Evolutionary conservation across 1,140 invertebrate genomes (phyloP), one percentile per base, ranked within the genome.

Genomic region (Penaeus japonicus): DNA sequence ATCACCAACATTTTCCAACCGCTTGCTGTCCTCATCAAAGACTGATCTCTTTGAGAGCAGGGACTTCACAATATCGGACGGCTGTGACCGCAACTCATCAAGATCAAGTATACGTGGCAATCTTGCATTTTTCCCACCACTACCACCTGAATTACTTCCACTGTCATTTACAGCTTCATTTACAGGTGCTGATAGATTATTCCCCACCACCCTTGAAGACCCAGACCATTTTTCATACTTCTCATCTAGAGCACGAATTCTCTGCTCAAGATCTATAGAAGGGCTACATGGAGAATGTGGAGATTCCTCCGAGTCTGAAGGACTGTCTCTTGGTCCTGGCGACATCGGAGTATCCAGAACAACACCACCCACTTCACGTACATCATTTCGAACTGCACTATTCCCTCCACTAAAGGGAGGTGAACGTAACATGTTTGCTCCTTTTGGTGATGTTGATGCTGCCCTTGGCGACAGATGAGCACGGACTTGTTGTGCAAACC

Each of bases 21-120:
- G 94, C 92, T 98, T 97, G 20, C 96, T 96, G 92, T 99, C 98
- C 92, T 99, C 98, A 92, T 99, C 98, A 92, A 99, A 98, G 18
- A 99, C 97, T 81, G 97, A 98, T 79, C 96, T 95, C 92, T 97
- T 98, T 12, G 97, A 96, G 89, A 99, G 93, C 78, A 99, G 94
- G 20, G 96, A 97, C 91, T 97, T 97, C 5, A 98, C 96, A 89
- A 99, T 98, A 90, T 98, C 98, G 2, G 97, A 98, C 1, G 97
- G 97, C 92, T 98, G 95, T 30, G 90, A 90, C 79, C 84, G 96
- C 94, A 92, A 91, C 84, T 92, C 91, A 91, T 96, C 96, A 65
- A 96, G 93, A 90, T 96, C 95, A 30, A 96, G 84, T 53, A 90
- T 90, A 57, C 87, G 93, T 57, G 96, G 93, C 91, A 95, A 95